These are phyloP conservation scores for Alouatta palliata DNA, from an alignment of 2,113 vertebrate species.

Conservation along the genomic window DNA sequence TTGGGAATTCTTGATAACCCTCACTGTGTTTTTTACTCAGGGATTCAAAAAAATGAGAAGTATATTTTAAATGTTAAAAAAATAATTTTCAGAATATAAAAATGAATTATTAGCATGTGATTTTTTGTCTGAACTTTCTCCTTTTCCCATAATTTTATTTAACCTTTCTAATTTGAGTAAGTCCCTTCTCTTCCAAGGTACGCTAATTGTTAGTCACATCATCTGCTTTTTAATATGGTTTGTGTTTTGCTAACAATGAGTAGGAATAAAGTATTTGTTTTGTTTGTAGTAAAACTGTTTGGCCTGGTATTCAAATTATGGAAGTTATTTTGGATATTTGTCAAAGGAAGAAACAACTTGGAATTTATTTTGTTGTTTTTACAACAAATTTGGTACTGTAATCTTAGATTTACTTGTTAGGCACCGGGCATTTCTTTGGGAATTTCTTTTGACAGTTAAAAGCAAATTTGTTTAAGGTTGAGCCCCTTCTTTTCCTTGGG, in stretches of 20 bases:
- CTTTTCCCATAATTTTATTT: not conserved
- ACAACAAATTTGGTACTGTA: not conserved
- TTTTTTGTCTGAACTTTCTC: not conserved
- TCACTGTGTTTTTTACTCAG: not conserved
- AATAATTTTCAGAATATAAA: constrained; percentile 14
- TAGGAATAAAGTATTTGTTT: constrained; percentile 14
- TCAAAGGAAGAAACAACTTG: not conserved
- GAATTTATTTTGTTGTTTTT: not conserved
- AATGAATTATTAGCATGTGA: not conserved
- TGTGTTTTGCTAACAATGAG: not conserved
- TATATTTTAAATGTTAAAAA: not conserved
- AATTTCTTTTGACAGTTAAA: not conserved
- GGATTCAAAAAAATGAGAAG: constrained; percentile 7
- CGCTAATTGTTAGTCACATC: not conserved
- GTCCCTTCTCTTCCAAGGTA: not conserved
- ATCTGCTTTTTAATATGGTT: not conserved
- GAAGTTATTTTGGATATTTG: constrained; percentile 38
- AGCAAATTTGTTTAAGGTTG: not conserved
- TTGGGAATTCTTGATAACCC: constrained; percentile 11
- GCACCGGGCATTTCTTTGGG: not conserved
- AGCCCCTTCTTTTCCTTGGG: not conserved
- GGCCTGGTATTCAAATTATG: not conserved
- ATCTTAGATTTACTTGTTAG: not conserved
- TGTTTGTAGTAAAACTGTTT: constrained; percentile 20
- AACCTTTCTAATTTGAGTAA: not conserved